Base-by-base conservation (phyloP, 2,888 invertebrate species). In the Colletes collaris region DNA sequence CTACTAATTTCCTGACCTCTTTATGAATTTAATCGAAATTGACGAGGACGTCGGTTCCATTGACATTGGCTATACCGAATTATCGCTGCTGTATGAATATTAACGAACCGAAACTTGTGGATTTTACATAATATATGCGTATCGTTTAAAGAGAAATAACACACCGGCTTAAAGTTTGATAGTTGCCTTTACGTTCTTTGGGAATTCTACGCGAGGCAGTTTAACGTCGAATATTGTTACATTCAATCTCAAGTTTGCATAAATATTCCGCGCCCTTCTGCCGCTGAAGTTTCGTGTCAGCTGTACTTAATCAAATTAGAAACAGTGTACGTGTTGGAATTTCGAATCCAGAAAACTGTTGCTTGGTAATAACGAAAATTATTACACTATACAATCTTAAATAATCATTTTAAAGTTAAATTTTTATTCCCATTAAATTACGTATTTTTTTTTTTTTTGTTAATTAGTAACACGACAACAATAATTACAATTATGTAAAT, bases 11-110 rank as follows among this genome's bases (percentile, higher is more conserved):
- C 72, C 75, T 4, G 46, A 52, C 16, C 58, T 62, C 62, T 62
- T 69, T 70, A 74, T 63, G 74, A 69, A 69, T 74, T 74, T 74
- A 69, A 74, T 70, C 56, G 62, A 63, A 60, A 66, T 65, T 65
- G 65, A 64, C 58, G 73, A 53, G 65, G 40, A 72, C 53, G 65
- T 72, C 65, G 65, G 53, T 59, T 60, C 65, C 65, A 76, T 76
- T 76, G 59, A 49, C 64, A 59, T 19, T 53, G 64, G n/a, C 37
- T 46, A 53, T 59, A 76, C 53, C 64, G 49, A 72, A 65, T 72
- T 72, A 76, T 76, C 65, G 60, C 37, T 3, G 65, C 19, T 27
- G 53, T 35, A 59, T 72, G 72, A 72, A 72, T 76, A 72, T 72
- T 72, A 65, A 64, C 46, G 35, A 65, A 11, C 35, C 27, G 19